Evolutionary conservation across 2,113 vertebrate genomes (phyloP), one percentile per base, ranked within the genome.

Genomic region (Tyto alba): DNA sequence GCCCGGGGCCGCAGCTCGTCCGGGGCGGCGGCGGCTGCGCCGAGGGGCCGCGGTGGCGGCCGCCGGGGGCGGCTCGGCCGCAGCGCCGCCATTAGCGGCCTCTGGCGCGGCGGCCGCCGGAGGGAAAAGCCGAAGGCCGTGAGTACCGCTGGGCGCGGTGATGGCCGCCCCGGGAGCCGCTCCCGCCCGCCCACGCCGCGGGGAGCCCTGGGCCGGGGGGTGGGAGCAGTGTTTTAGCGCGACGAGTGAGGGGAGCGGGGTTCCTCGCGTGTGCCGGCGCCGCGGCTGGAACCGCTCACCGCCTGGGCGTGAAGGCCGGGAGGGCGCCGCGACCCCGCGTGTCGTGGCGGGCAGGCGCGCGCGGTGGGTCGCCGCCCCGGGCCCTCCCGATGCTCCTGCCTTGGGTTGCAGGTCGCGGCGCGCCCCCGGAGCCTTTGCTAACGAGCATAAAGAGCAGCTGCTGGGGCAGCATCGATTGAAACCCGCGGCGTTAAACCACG

Each of bases 401-500:
- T 11, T 3, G 14, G 10, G 4, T 19, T 7, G 6, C 27, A 0
- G 66, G 22, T 29, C 9, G 0, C 0, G 47, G 79, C 67, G 22
- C 48, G n/a, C 21, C 26, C 25, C 45, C 26, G 0, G 3, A 74
- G 27, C 55, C 7, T 7, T 27, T 7, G 0, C 2, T 6, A 1
- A 16, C 25, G 19, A 40, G 36, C 18, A 2, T 1, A 6, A 30
- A 10, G 20, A 16, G 71, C 19, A 6, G 72, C 72, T 11, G 34
- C 59, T 6, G 62, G 22, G 26, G 38, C 36, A 4, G 6, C 66
- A 1, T 6, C 47, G 41, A 0, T 3, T 5, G 41, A 13, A 57
- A 23, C 8, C 30, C 17, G 3, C 4, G 45, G 77, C 53, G 50
- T 14, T 9, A 32, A 82, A 26, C 41, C 27, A 7, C n/a, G 53